Evolutionary conservation across 30 jellyfish, hydroid and myxozoan species (phyloP), one percentile per base, ranked within the genome.

Genomic region (Pseudorhiza aurosa): DNA sequence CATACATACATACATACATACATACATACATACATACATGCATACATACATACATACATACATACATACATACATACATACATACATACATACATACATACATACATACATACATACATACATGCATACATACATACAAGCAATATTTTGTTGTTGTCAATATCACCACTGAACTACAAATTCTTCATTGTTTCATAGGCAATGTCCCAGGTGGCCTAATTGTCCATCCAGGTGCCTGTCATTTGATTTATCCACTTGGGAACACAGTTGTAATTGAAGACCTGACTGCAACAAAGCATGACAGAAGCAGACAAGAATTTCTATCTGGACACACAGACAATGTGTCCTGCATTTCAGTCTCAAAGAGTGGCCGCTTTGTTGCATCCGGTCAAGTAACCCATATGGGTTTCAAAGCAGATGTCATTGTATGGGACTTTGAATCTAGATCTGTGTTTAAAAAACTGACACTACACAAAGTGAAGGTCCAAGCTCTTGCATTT

Each of bases 401-500:
- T 79, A 92, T 92, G 98, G 98, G 98, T 2, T 92, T 92, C 72
- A 92, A 85, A 55, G 98, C 98, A 32, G 98, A 92, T 78, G 91
- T 92, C 46, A 92, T 92, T 70, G 87, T 92, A n/a, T 92, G 98
- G 98, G 92, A 92, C 35, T 92, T 68, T 56, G 60, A 77, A 50
- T 42, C 77, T n/a, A 78, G 53, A 51, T 53, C 81, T 25, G 39
- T 73, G n/a, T 53, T 68, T 36, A 64, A 91, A 50, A 77, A 84
- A 56, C 68, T 92, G 25, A 83, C 87, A 5, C 59, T 92, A 59
- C 98, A 92, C 69, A 85, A 92, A 80, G 98, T 92, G 10, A 92
- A 84, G 37, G 96, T 92, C n/a, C 97, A 92, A 39, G 98, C 96
- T 29, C 77, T 92, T 31, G 96, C 98, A 21, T 92, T 92, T 63